A percentile compares a stretch with the other conserved stretches of the same genome.
Evolutionary conservation across 2,888 invertebrate species (phyloP).

Genomic region (Empis stercorea): DNA sequence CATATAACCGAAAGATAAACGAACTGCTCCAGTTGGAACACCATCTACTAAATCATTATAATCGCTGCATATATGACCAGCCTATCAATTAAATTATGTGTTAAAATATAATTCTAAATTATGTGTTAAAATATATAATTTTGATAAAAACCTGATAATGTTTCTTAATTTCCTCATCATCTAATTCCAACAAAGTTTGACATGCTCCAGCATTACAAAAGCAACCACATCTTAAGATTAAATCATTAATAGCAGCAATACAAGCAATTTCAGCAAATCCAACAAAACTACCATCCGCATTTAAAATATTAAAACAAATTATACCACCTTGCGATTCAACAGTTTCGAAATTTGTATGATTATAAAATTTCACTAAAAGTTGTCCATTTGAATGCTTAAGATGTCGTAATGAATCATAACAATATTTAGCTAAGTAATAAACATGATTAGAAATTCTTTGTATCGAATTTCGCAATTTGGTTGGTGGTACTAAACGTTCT

Average conservation of each 20-base stretch:
- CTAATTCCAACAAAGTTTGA: slow-evolving; percentile 60
- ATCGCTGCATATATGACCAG: slow-evolving; percentile 88
- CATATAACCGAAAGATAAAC: slow-evolving; percentile 88
- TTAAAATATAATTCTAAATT: too few relatives aligned
- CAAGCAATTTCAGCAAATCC: slow-evolving; percentile 87
- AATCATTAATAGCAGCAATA: slow-evolving; percentile 73
- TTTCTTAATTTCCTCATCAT: slow-evolving; percentile 53
- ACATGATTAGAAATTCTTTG: slow-evolving; percentile 58
- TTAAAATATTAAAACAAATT: slow-evolving; percentile 75
- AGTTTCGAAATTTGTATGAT: slow-evolving; percentile 54
- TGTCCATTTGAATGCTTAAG: slow-evolving; percentile 61
- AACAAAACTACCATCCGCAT: slow-evolving; percentile 63
- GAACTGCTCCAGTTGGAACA: slow-evolving; percentile 79
- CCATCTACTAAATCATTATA: slow-evolving; percentile 73
- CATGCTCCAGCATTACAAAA: slow-evolving; percentile 96
- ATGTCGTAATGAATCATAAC: slow-evolving; percentile 47
- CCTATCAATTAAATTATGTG: slow-evolving; percentile 34
- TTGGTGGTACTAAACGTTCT: slow-evolving; percentile 45
- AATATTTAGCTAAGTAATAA: slow-evolving; percentile 60
- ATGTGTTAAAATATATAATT: too few relatives aligned
- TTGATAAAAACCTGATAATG: slow-evolving; percentile 50
- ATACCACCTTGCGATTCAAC: slow-evolving; percentile 63
- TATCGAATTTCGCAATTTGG: slow-evolving; percentile 36
- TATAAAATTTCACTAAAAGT: slow-evolving; percentile 57
- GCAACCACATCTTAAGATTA: slow-evolving; percentile 84